Evolutionary conservation across 2,888 invertebrate species (phyloP).

Genomic region (Xanthorhoe designata): DNA sequence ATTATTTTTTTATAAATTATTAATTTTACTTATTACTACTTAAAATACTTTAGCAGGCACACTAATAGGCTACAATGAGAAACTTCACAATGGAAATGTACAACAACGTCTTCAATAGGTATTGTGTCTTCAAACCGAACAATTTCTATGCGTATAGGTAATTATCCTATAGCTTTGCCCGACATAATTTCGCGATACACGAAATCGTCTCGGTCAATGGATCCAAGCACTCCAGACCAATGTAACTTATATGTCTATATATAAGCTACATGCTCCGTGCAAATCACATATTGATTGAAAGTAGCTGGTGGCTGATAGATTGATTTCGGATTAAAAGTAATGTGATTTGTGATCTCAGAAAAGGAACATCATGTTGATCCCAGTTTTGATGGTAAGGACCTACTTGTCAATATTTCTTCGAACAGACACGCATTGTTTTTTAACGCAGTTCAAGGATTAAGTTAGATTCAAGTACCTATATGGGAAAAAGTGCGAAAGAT

Average conservation of each 20-base stretch:
- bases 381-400: slow-evolving; percentile 59
- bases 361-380: slow-evolving; percentile 50
- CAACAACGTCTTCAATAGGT: too few species aligned
- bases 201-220: slow-evolving; percentile 39
- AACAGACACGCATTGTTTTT: too few species aligned
- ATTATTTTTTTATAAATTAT: too few species aligned
- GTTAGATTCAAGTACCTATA: too few species aligned
- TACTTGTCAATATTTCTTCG: background rate
- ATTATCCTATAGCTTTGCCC: slow-evolving; percentile 15
- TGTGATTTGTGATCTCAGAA: slow-evolving; percentile 59
- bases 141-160: slow-evolving; percentile 11
- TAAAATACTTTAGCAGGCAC: too few species aligned
- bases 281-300: slow-evolving; percentile 43
- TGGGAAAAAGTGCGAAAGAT: too few species aligned
- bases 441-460: too few species aligned
- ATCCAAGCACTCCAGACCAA: slow-evolving; percentile 29
- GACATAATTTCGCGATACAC: slow-evolving; percentile 20
- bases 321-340: slow-evolving; percentile 48
- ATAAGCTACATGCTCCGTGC: slow-evolving; percentile 39
- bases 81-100: too few species aligned
- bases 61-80: too few species aligned
- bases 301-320: slow-evolving; percentile 40
- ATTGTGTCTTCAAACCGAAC: background rate
- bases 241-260: slow-evolving; percentile 46
- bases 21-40: too few species aligned